Percentiles rank a stretch among this genome's conserved stretches.
These are phyloP conservation scores for Peromyscus nudipes DNA, from an alignment of 2,797 vertebrate species.

Conservation along the genomic window DNA sequence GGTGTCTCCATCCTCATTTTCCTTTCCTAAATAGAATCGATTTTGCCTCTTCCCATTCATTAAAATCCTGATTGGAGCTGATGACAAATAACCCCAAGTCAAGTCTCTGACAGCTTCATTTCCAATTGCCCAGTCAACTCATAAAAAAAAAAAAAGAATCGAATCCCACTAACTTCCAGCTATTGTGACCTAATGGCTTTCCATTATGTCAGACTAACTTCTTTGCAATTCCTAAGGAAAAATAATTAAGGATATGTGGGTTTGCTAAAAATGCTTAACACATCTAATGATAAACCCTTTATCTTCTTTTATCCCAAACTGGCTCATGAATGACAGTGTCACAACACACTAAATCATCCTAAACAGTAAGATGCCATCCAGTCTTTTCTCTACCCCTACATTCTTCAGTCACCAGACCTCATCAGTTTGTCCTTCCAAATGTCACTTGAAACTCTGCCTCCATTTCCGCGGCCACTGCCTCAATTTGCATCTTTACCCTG, in stretches of 20 bases:
- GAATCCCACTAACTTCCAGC: slow-evolving; percentile 35
- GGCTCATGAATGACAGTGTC: background rate
- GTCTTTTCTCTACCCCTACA: background rate
- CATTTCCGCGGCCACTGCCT: background rate
- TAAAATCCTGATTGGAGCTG: slow-evolving; percentile 63
- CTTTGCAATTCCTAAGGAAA: slow-evolving; percentile 35
- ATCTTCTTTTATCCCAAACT: background rate
- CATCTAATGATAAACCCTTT: slow-evolving; percentile 7
- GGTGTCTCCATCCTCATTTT: slow-evolving; percentile 53
- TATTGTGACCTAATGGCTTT: slow-evolving; percentile 53
- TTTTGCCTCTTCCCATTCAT: slow-evolving; percentile 64
- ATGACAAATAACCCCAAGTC: slow-evolving; percentile 61
- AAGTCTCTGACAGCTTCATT: slow-evolving; percentile 57
- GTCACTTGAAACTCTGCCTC: background rate
- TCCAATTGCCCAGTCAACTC: slow-evolving; percentile 46
- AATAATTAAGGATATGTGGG: slow-evolving; percentile 32
- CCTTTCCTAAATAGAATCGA: slow-evolving; percentile 64
- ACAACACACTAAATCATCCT: background rate
- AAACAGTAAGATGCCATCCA: background rate
- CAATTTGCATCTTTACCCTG: background rate
- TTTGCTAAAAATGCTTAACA: background rate
- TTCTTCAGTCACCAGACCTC: background rate
- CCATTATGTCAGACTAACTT: slow-evolving; percentile 43
- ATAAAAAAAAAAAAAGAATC: slow-evolving; percentile 66
- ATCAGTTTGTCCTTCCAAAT: background rate